phyloP scores from a whole-genome alignment of 2,113 vertebrate genomes.

The Redunca redunca region DNA sequence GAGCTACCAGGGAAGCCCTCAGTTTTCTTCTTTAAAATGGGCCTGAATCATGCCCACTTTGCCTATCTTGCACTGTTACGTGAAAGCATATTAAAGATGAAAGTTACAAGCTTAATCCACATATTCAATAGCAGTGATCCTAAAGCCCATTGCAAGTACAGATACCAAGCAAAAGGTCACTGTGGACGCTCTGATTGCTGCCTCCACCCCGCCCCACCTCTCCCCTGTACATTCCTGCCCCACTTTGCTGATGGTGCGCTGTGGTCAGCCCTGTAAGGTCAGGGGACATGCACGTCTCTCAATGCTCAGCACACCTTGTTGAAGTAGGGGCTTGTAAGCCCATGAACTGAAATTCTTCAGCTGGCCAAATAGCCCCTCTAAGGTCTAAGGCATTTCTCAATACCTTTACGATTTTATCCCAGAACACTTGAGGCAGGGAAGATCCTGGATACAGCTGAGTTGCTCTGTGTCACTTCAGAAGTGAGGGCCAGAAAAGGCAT shows the following conservation, averaged over 20 bases:
- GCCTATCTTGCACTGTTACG: neutral
- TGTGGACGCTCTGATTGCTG: neutral
- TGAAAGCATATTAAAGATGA: neutral
- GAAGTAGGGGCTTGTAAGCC: too few species aligned
- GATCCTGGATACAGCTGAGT: neutral
- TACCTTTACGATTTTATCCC: neutral
- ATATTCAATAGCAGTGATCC: neutral
- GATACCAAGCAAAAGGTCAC: neutral
- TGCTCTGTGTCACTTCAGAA: neutral
- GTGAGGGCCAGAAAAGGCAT: neutral
- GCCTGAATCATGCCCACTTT: neutral
- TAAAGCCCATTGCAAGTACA: neutral
- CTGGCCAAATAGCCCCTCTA: neutral
- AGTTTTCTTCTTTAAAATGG: neutral
- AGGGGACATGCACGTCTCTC: neutral
- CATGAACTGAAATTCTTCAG: neutral
- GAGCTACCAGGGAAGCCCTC: neutral
- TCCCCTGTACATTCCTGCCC: neutral
- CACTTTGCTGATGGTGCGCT: neutral
- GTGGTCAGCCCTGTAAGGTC: neutral
- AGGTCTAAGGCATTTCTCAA: neutral
- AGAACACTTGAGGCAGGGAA: neutral
- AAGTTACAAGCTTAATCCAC: neutral
- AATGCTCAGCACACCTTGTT: neutral
- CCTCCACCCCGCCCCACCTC: rapidly evolving